phyloP scores from a whole-genome alignment of 2,888 invertebrate genomes.

The Caenorhabditis sulstoni region DNA sequence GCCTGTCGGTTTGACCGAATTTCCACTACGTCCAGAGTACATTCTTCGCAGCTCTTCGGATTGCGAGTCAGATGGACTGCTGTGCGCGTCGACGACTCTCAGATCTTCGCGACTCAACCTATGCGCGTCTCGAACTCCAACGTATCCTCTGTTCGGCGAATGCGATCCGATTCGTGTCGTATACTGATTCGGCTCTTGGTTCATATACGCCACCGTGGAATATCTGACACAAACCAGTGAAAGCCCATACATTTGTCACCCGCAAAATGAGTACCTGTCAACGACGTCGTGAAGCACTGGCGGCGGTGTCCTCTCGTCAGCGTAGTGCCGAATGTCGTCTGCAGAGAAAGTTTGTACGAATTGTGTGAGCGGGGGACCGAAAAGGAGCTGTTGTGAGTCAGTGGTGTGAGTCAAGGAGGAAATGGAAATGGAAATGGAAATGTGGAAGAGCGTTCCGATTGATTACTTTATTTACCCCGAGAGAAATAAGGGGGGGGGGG shows the following conservation, averaged over 20 bases:
- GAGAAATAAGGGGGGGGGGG: not conserved
- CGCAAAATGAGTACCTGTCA: constrained; percentile 30
- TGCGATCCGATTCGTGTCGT: constrained; percentile 25
- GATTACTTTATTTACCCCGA: constrained; percentile 27
- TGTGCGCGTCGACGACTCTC: constrained; percentile 48
- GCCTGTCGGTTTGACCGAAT: constrained; percentile 47
- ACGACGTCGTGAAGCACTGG: constrained; percentile 52
- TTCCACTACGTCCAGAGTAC: constrained; percentile 56
- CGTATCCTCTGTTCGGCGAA: constrained; percentile 37
- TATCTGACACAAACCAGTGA: constrained; percentile 25
- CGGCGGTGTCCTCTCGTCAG: constrained; percentile 62
- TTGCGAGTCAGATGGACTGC: constrained; percentile 56
- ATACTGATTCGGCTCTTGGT: constrained; percentile 32
- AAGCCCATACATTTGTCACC: not conserved
- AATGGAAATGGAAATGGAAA: not conserved
- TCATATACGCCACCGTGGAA: constrained; percentile 59
- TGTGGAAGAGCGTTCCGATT: constrained; percentile 18
- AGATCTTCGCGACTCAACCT: constrained; percentile 58
- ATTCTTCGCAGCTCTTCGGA: constrained; percentile 56
- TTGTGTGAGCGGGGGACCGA: constrained; percentile 11
- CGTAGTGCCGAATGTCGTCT: constrained; percentile 62
- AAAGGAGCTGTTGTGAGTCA: not conserved
- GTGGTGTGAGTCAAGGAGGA: not conserved
- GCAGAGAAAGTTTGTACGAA: constrained; percentile 24
- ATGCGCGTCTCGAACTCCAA: constrained; percentile 58